Base-by-base conservation (phyloP, 2,888 invertebrate genomes). In the Ditula angustiorana region DNA sequence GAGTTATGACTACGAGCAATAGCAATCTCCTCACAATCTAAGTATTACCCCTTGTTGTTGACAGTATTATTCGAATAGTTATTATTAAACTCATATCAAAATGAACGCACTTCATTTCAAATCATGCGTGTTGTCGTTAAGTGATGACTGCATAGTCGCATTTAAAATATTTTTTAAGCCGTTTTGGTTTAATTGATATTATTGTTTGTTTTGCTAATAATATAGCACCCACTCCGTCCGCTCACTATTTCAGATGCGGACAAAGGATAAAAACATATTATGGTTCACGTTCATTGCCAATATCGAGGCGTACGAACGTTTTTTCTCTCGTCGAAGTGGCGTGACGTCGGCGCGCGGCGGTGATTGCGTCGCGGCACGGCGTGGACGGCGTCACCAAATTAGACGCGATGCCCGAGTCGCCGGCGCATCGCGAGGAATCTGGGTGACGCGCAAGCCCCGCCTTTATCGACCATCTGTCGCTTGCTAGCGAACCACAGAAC, bases 361-460 rank as follows among this genome's bases (percentile, higher is more conserved):
- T 74, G 69, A 81, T 82, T 78, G 81, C 81, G 83, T 85, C 70
- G 64, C 66, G 75, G 69, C 70, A 71, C 72, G 71, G 73, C 71
- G 66, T 66, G 69, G 68, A 68, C 80, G 71, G 81, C 91, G 92
- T 91, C 92, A 91, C 92, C 87, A 89, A 90, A 90, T 90, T 90
- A 90, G 90, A 90, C 83, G 84, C 86, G 85, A 86, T 80, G 74
- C 70, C 73, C 72, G 73, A 73, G 69, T 44, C 80, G 75, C 72
- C 72, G 75, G 71, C 73, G 72, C 75, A 76, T 73, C 76, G 71
- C 66, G 69, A 74, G 79, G 76, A 83, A 83, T 83, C 84, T 80
- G 66, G 58, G 79, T 90, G 90, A 90, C 88, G 88, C 80, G 75
- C 71, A 75, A 73, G 81, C 87, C 88, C 86, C 90, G 87, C 90